phyloP scores from a whole-genome alignment of 2,113 vertebrate species.

The Paramisgurnus dabryanus region DNA sequence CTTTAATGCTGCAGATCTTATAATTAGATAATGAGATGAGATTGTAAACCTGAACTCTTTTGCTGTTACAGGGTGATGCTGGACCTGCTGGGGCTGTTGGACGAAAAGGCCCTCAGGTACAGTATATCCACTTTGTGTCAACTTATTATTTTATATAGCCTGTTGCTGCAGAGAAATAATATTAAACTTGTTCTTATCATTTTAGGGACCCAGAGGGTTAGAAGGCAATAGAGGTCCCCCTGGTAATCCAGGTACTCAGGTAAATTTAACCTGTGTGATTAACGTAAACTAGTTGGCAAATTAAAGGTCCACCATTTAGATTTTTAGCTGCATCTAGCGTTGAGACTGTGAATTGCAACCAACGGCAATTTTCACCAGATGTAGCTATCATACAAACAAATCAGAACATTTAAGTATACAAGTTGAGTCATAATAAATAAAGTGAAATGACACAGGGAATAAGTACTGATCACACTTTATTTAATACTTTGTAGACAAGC shows the following conservation, averaged over 20 bases:
- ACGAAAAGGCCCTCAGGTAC: constrained; percentile 73
- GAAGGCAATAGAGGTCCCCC: constrained; percentile 70
- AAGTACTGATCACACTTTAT: too few relatives aligned
- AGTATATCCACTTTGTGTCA: neutral
- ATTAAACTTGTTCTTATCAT: neutral
- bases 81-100: constrained; percentile 75
- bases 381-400: too few relatives aligned
- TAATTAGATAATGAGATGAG: too few relatives aligned
- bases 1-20: too few relatives aligned
- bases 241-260: constrained; percentile 72
- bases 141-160: neutral
- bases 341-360: too few relatives aligned
- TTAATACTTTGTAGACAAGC: too few relatives aligned
- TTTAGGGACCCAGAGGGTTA: constrained; percentile 76
- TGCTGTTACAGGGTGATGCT: constrained; percentile 70
- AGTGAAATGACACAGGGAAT: too few relatives aligned
- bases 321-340: too few relatives aligned
- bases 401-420: too few relatives aligned
- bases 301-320: too few relatives aligned
- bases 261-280: constrained; percentile 52
- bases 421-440: too few relatives aligned
- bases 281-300: neutral
- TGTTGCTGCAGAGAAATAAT: neutral
- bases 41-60: neutral
- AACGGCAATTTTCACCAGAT: too few relatives aligned